Percentiles rank a stretch among this genome's conserved stretches.
Evolutionary conservation across 2,113 vertebrate genomes (phyloP).

Genomic region (Oryzias curvinotus): DNA sequence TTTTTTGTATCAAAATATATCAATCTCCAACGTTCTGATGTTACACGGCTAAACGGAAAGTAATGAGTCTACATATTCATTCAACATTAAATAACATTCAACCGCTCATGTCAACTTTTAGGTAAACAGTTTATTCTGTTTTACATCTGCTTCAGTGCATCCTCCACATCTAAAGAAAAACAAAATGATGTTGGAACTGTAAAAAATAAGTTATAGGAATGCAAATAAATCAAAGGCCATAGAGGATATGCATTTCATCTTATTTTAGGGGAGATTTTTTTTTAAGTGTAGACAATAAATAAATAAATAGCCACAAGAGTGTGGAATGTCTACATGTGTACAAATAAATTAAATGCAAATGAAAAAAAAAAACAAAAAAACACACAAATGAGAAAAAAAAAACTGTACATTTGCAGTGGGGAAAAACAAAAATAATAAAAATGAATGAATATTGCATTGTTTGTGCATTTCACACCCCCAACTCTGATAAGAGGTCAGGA

Average conservation of each 20-base stretch:
- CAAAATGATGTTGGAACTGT: constrained; percentile 57
- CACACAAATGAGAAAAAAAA: constrained; percentile 72
- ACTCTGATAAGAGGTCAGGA: constrained; percentile 74
- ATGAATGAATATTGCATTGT: constrained; percentile 91
- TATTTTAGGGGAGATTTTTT: constrained; percentile 28
- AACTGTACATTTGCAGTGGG: constrained; percentile 80
- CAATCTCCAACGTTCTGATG: constrained; percentile 84
- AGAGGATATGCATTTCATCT: constrained; percentile 58
- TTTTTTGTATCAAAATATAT: constrained; percentile 95
- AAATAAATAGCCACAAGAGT: constrained; percentile 94
- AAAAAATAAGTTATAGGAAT: constrained; percentile 85
- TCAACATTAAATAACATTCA: constrained; percentile 83
- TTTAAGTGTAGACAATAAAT: constrained; percentile 89
- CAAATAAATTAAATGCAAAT: constrained; percentile 91
- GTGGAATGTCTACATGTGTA: constrained; percentile 88
- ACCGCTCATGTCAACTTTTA: constrained; percentile 83
- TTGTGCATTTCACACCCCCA: constrained; percentile 89
- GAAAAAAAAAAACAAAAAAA: constrained; percentile 77
- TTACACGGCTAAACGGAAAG: constrained; percentile 84
- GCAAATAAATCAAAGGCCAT: constrained; percentile 79
- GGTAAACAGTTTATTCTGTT: constrained; percentile 87
- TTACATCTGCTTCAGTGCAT: constrained; percentile 78
- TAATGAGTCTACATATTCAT: constrained; percentile 73
- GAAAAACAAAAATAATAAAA: constrained; percentile 10
- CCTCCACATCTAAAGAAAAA: constrained; percentile 68